Evolutionary conservation across 2,888 invertebrate genomes (phyloP).

Genomic region (Spialia ferax): DNA sequence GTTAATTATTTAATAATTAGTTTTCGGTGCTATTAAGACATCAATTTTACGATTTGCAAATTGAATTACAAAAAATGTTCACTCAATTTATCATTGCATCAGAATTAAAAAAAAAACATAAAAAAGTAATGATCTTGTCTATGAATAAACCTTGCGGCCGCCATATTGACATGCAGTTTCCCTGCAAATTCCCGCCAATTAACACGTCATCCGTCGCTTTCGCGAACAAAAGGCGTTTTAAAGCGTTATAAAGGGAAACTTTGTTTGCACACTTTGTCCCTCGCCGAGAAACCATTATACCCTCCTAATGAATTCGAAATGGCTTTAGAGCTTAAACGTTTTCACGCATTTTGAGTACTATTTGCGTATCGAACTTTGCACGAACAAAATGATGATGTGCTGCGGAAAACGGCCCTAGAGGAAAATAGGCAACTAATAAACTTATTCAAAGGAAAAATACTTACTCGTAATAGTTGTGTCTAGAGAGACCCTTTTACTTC

Average conservation of each 20-base stretch:
- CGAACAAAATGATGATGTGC: background rate
- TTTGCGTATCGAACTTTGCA: background rate
- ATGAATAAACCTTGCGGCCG: constrained; percentile 51
- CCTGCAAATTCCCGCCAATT: constrained; percentile 74
- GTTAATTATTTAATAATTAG: constrained; percentile 9
- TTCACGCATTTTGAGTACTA: constrained; percentile 9
- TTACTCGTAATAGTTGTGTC: no score
- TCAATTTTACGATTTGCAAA: background rate
- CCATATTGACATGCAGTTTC: constrained; percentile 54
- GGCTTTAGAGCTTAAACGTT: constrained; percentile 8
- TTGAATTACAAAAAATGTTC: background rate
- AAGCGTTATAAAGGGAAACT: constrained; percentile 63
- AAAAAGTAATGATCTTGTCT: constrained; percentile 60
- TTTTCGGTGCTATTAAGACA: background rate
- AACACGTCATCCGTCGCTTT: constrained; percentile 66
- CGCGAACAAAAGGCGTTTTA: constrained; percentile 73
- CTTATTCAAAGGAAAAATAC: background rate
- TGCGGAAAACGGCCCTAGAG: background rate
- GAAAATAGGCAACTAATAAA: background rate
- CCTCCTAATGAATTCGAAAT: constrained; percentile 59
- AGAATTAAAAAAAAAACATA: constrained; percentile 32
- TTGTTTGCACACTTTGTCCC: constrained; percentile 68
- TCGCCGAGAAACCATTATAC: constrained; percentile 60
- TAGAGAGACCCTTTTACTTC: no score
- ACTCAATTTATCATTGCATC: background rate